Evolutionary conservation across 2,113 vertebrate species (phyloP), one percentile per base, ranked within the genome.

Genomic region (Tinamus guttatus): DNA sequence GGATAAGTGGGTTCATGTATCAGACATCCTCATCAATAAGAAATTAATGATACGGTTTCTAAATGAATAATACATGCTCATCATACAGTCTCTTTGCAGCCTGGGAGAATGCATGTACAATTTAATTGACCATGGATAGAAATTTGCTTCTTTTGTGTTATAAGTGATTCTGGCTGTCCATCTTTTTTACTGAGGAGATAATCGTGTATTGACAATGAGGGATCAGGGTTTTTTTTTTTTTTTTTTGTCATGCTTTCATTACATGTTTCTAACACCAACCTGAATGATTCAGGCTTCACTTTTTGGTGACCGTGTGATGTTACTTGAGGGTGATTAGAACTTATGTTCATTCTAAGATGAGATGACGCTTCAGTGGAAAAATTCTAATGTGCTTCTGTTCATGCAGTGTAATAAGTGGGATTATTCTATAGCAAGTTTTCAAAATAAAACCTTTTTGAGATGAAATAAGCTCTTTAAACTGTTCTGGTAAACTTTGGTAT

Each of bases 1-100:
- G 56, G 21, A 81, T 93, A 90, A 92, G 90, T 81, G 83, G 77
- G 73, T 84, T 95, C 49, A 43, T 40, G 30, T 47, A 65, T 40
- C 80, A 96, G 77, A 88, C 62, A 45, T 62, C 77, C 74, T 93
- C 81, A 90, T 96, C 86, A 92, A 82, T 96, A 96, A 95, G 62
- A 84, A 93, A 96, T 93, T 86, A 96, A 84, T 93, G 89, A 94
- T 94, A 93, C 59, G 80, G 76, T 86, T 93, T 49, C 80, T 95
- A 68, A 92, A 88, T 93, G 80, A 96, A 93, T 96, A 96, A 95
- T 92, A 68, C 47, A 84, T 95, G 65, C 58, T 90, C 67, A 75
- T 95, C 85, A 76, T 81, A 64, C 63, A 59, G 83, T 91, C 91
- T 91, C 38, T 87, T 93, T 84, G 52, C 76, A 91, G 70, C 65